A percentile compares a stretch with the other conserved stretches of the same genome.
phyloP scores from a whole-genome alignment of 2,797 vertebrate species.

The Dallia pectoralis region DNA sequence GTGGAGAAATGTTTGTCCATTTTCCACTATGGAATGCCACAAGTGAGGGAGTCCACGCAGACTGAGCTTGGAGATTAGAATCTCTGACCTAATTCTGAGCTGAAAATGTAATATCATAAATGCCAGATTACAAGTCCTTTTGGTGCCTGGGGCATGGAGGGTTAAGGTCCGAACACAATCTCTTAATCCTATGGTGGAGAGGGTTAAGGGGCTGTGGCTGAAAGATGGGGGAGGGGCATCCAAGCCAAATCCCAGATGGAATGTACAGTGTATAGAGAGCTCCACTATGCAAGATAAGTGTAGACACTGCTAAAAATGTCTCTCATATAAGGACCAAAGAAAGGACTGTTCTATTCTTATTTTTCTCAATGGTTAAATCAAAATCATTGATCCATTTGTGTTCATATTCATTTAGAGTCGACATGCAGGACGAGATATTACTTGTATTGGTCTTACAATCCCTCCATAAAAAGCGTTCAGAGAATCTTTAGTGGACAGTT shows the following conservation, averaged over 20 bases:
- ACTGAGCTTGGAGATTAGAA: conserved; percentile 56
- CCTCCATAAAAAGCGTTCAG: background rate
- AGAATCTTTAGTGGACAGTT: background rate
- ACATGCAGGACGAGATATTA: background rate
- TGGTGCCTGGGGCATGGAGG: conserved; percentile 33
- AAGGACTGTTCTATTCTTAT: no score
- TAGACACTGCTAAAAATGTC: no score
- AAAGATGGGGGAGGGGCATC: background rate
- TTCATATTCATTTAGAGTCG: no score
- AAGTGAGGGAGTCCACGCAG: background rate
- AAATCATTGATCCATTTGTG: background rate
- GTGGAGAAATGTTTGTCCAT: background rate
- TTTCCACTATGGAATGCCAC: background rate
- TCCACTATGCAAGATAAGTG: background rate
- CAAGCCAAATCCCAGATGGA: conserved; percentile 17
- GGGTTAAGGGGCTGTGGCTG: conserved; percentile 33
- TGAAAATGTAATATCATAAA: conserved; percentile 74
- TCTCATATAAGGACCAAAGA: no score
- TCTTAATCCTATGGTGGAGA: conserved; percentile 56
- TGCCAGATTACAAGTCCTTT: conserved; percentile 64
- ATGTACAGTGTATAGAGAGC: background rate
- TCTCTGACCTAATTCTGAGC: conserved; percentile 68
- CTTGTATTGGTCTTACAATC: background rate
- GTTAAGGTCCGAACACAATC: conserved; percentile 50
- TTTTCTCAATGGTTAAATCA: background rate